Evolutionary conservation across 2,113 vertebrate genomes (phyloP), one percentile per base, ranked within the genome.

Genomic region (Myxocyprinus asiaticus): DNA sequence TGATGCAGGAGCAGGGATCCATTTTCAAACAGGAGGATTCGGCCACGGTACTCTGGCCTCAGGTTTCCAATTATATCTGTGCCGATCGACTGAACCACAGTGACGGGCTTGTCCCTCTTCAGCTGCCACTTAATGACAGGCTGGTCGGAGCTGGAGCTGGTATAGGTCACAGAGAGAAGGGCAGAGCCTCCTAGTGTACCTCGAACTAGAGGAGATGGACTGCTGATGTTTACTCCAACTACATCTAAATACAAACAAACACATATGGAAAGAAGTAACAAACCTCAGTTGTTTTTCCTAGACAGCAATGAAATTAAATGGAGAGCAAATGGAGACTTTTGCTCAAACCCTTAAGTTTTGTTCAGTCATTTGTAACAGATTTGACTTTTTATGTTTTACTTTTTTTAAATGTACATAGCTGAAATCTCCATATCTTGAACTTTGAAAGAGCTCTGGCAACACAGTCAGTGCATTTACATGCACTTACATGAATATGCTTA

Each of bases 61-160:
- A 96, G 87, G 71, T 94, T 98, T 59, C 97, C 97, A 0, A 99
- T 96, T 87, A 99, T 95, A 76, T 96, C 95, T 0, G 96, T 97
- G 79, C 97, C 96, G 0, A 98, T 95, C 51, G 96, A 98, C 86
- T 99, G 97, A 50, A 98, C 96, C 1, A 99, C 94, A 0, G 97
- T 98, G 86, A 97, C 88, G 0, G 94, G 93, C 65, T 98, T 97
- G 86, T 97, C 95, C 9, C 94, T 81, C 88, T 94, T 94, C 78
- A 98, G 91, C 87, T 97, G 95, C 97, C 97, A 98, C 90, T 97
- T 98, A 82, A 99, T 94, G 85, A 99, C 96, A 0, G 97, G 97
- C n/a, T 89, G 93, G 91, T 98, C 97, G 0, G 88, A 83, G 80
- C 97, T 99, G 86, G 93, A 91, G 75, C 96, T 98, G 83, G 90